Evolutionary conservation across 2,888 invertebrate genomes (phyloP), one percentile per base, ranked within the genome.

Genomic region (Polydrusus pterygomalis): DNA sequence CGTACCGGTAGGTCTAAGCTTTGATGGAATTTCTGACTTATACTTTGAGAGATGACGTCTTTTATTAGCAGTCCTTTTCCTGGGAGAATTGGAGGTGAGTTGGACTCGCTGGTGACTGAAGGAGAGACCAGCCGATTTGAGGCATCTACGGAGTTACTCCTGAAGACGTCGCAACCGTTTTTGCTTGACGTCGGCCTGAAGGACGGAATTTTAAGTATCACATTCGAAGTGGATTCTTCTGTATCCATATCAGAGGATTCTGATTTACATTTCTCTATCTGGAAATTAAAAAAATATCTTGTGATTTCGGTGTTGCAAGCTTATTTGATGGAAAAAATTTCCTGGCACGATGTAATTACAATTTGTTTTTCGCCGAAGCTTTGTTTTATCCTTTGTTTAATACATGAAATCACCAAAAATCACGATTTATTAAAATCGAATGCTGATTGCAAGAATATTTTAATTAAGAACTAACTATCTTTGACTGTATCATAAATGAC

Each of bases 141-240:
- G 56, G 83, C 83, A 71, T 81, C 84, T 60, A 81, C 73, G 38
- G 83, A 79, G 74, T 78, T 81, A 79, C 88, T 87, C 20, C 74
- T 54, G 40, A 78, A 76, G 9, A 88, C 84, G 81, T 89, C 89
- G 76, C 89, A 88, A 80, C 89, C 89, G 80, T 89, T 90, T 83
- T 87, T 89, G 78, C 86, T 87, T 74, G 85, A 83, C 74, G 85
- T 84, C 82, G 96, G 95, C 88, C 93, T 93, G 89, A 95, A 96
- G 91, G 96, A 96, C 91, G 97, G 97, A 92, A 97, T 96, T 90
- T 95, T 96, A 85, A 97, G 92, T 89, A 96, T 96, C 88, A 95
- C 94, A 83, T 91, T 91, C 74, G 91, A 90, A 68, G 92, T 91
- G 77, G 90, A 89, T 79, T 93, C 93, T 18, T 87, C 86, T 76